Evolutionary conservation across 2,888 invertebrate species (phyloP), one percentile per base, ranked within the genome.

Genomic region (Epiblema foenella): DNA sequence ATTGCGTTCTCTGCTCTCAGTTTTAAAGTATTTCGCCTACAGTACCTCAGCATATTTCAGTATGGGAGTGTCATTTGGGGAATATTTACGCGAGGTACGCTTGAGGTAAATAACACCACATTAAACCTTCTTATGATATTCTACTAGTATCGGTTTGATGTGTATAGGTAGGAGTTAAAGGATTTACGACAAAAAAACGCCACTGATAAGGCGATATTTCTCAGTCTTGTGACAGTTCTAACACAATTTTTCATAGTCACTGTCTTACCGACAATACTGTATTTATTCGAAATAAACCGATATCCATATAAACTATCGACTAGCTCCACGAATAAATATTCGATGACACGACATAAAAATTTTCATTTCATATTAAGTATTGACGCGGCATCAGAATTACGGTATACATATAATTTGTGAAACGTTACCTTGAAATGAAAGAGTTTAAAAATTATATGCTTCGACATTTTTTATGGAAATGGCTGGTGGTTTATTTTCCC

Each of bases 381-480:
- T 46, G 12, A 49, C 24, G 11, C 2, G 29, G 17, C 17, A 29
- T 29, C 49, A 2, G 62, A 62, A 62, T 33, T 33, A 37, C 12
- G 29, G 17, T 49, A 12, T 9, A 11, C 24, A 49, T 49, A n/a
- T 49, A 33, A 62, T 62, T 49, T 18, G 62, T 49, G 49, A 29
- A 33, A 49, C 24, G n/a, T 11, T 29, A 37, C 11, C 49, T 17
- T 18, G 39, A 46, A 39, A 59, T 18, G 39, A 33, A 33, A 18
- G 12, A 37, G 33, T 33, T 63, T 51, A n/a, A 18, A 33, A 51
- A 33, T 63, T 51, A 63, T 51, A 62, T 11, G 60, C 1, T 46
- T 24, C 46, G 33, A 51, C 15, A 63, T 12, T 18, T 18, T 51
- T 37, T 18, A 51, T 18, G 37, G 2, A 51, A 33, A 37, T 63